These are phyloP conservation scores for Eospalax fontanierii DNA, from an alignment of 2,797 vertebrate species.

Conservation along the genomic window DNA sequence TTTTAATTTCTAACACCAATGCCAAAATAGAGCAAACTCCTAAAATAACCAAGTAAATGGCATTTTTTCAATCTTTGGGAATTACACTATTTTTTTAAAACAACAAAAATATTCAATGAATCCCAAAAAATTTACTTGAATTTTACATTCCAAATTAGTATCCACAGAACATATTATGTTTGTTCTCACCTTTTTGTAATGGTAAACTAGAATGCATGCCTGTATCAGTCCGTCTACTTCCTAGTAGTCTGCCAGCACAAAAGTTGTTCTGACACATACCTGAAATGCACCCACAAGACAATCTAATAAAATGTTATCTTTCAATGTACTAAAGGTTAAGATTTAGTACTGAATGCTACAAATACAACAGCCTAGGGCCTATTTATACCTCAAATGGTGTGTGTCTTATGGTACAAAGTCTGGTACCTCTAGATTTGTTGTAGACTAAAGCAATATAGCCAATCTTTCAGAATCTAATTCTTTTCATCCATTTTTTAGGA, in stretches of 20 bases:
- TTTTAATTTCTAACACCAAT: conserved; percentile 32
- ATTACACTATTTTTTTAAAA: neutral
- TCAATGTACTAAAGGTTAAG: neutral
- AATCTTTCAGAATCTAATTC: neutral
- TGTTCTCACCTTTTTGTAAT: neutral
- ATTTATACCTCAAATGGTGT: neutral
- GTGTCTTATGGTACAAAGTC: neutral
- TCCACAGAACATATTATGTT: neutral
- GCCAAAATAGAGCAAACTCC: conserved; percentile 32
- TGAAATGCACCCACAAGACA: neutral
- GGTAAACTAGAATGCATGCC: neutral
- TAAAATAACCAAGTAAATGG: conserved; percentile 39
- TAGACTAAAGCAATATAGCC: neutral
- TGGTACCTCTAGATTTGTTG: neutral
- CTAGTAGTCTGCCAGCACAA: neutral
- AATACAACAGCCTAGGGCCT: neutral
- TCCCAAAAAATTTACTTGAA: neutral
- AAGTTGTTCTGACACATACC: neutral
- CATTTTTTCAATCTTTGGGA: neutral
- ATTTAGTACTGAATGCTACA: neutral
- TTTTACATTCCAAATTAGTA: neutral
- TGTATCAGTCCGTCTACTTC: neutral
- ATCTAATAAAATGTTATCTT: neutral
- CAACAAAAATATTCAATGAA: conserved; percentile 29
- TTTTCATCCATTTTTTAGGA: conserved; percentile 23